Evolutionary conservation across 2,888 invertebrate species (phyloP).

Genomic region (Plagodis pulveraria): DNA sequence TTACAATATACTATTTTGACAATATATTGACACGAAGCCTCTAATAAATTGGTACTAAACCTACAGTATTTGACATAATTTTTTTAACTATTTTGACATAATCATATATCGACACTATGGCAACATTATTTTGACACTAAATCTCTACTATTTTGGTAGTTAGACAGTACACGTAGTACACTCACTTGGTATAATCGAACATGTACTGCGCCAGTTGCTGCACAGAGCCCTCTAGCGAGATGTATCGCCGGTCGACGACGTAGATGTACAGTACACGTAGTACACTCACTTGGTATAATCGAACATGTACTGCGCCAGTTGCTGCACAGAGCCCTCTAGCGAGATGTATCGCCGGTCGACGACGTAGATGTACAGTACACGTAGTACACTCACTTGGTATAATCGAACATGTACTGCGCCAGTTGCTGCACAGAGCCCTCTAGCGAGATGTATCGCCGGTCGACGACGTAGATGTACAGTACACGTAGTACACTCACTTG

Average conservation of each 20-base stretch:
- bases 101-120: too few species aligned
- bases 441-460: conserved; percentile 94
- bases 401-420: conserved; percentile 96
- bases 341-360: conserved; percentile 97
- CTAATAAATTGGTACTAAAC: too few species aligned
- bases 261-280: conserved; percentile 86
- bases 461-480: conserved; percentile 95
- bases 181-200: conserved; percentile 93
- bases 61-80: too few species aligned
- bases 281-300: conserved; percentile 90
- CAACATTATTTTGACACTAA: too few species aligned
- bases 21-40: too few species aligned
- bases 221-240: conserved; percentile 95
- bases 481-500: conserved; percentile 59
- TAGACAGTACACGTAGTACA: conserved; percentile 10
- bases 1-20: too few species aligned
- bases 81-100: too few species aligned
- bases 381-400: conserved; percentile 84
- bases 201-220: conserved; percentile 96
- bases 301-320: conserved; percentile 95
- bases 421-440: conserved; percentile 97
- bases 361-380: conserved; percentile 90
- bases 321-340: conserved; percentile 95
- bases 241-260: conserved; percentile 97
- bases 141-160: too few species aligned